Base-by-base conservation (phyloP, 2,888 invertebrate genomes). In the Agrotis ipsilon region DNA sequence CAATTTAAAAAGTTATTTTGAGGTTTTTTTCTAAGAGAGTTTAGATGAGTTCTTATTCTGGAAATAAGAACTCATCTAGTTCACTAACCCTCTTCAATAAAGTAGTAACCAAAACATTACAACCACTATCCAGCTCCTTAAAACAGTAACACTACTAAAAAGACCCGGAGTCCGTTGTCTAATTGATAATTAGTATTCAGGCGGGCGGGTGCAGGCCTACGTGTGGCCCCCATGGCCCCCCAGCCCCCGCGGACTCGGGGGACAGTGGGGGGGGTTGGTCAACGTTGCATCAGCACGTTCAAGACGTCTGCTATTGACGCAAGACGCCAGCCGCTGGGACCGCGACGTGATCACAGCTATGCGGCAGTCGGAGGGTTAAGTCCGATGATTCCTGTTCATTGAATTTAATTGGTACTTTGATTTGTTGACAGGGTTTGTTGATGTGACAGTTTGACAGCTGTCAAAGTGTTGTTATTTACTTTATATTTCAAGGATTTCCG, bases 151-250 rank as follows among this genome's bases (percentile, higher is more conserved):
- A 58, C 65, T 57, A 49, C 75, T 80, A 72, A 79, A 79, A 79
- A 76, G 68, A 65, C 72, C 71, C 58, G 24, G 63, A 71, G 64
- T 65, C 77, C 72, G 64, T 68, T 80, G 81, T 79, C 88, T 94
- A 94, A 94, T 94, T 94, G 93, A 93, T 93, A 94, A 95, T 95
- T 94, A 94, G 94, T 93, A 94, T 94, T 92, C 94, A 86, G 87
- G 73, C 87, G 87, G 88, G 81, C 88, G 90, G 90, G 92, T 91
- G 92, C 93, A 88, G 84, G 94, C 94, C 94, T 94, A 93, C 93
- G 93, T 93, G 93, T 84, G 81, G 82, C 85, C 86, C 86, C 77
- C 61, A 82, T 71, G 86, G 82, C 83, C 85, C 86, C 76, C 63
- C 82, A 77, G 73, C 72, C 75, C 82, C 81, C 83, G 75, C 59